Conservation (phyloP, 53 echinoderm and acorn worm species). For the Echinarachnius parma region DNA sequence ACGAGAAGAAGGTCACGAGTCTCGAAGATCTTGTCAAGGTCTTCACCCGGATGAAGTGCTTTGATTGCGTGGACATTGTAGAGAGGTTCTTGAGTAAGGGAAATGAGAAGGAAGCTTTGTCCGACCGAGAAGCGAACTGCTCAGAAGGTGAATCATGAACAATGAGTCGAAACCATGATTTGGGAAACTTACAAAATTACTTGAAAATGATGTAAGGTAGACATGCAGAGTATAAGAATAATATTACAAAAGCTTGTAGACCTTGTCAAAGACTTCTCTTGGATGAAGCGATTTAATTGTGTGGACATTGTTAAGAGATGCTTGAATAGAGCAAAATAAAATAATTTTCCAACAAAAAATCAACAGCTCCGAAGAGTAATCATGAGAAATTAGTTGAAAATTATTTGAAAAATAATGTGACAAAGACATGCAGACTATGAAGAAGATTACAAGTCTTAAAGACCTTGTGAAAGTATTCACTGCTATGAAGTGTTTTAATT, state of each 20-base stretch:
- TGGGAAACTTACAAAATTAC: too few relatives aligned
- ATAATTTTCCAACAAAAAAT: too few relatives aligned
- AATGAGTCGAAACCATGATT: too few relatives aligned
- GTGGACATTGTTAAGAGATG: constrained; percentile 4
- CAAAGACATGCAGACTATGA: neutral
- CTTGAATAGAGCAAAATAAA: too few relatives aligned
- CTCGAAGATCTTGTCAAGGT: neutral
- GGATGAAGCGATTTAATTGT: constrained; percentile 8
- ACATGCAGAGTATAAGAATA: neutral
- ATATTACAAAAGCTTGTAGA: neutral
- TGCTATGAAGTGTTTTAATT: neutral
- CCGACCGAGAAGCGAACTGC: too few relatives aligned
- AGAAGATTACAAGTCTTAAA: constrained; percentile 2
- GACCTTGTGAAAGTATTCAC: neutral
- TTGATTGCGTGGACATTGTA: constrained; percentile 9
- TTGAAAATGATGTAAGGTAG: too few relatives aligned
- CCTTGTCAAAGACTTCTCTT: neutral
- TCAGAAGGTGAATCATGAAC: too few relatives aligned
- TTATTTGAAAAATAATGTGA: too few relatives aligned
- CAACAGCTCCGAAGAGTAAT: too few relatives aligned
- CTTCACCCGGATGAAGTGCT: neutral
- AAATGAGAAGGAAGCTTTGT: too few relatives aligned
- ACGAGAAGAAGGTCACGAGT: neutral
- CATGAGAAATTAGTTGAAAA: too few relatives aligned
- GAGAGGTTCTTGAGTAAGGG: too few relatives aligned